A percentile compares a stretch with the other conserved stretches of the same genome.
Evolutionary conservation across 2,888 invertebrate genomes (phyloP).

Genomic region (Blastobasis adustella): DNA sequence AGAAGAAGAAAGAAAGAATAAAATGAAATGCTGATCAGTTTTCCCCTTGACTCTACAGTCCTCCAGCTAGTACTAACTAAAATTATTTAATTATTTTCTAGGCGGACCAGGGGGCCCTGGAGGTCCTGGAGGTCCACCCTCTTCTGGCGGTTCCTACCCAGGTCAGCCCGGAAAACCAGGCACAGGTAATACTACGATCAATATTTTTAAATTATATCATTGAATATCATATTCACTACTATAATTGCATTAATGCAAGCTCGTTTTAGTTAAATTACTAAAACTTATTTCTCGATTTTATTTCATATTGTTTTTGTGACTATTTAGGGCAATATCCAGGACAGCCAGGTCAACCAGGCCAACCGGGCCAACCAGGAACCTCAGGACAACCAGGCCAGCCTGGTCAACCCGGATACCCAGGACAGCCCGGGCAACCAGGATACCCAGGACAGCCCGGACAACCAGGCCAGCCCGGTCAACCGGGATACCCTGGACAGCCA

Average conservation of each 20-base stretch:
- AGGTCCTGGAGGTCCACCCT: conserved; percentile 10
- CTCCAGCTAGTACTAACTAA: too few relatives aligned
- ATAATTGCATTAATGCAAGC: too few relatives aligned
- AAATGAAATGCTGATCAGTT: too few relatives aligned
- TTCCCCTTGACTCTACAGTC: too few relatives aligned
- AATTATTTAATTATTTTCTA: conserved; percentile 12
- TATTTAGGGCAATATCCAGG: conserved; percentile 18
- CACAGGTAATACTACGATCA: neutral
- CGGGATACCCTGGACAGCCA: conserved; percentile 17
- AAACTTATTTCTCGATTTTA: too few relatives aligned
- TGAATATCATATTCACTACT: too few relatives aligned
- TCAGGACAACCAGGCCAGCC: conserved; percentile 26
- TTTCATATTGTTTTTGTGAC: too few relatives aligned
- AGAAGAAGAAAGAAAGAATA: too few relatives aligned
- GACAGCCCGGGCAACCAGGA: conserved; percentile 22
- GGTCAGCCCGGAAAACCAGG: conserved; percentile 24
- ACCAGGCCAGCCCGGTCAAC: conserved; percentile 21
- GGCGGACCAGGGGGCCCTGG: conserved; percentile 34
- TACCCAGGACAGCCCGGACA: conserved; percentile 18
- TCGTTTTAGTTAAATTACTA: too few relatives aligned
- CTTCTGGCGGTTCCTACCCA: conserved; percentile 21
- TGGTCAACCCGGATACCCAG: conserved; percentile 38
- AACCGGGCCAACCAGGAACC: conserved; percentile 23
- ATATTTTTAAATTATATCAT: too few relatives aligned
- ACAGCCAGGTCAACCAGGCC: conserved; percentile 19